Conservation (phyloP, 1,140 invertebrate species). For the Gryon sp. region DNA sequence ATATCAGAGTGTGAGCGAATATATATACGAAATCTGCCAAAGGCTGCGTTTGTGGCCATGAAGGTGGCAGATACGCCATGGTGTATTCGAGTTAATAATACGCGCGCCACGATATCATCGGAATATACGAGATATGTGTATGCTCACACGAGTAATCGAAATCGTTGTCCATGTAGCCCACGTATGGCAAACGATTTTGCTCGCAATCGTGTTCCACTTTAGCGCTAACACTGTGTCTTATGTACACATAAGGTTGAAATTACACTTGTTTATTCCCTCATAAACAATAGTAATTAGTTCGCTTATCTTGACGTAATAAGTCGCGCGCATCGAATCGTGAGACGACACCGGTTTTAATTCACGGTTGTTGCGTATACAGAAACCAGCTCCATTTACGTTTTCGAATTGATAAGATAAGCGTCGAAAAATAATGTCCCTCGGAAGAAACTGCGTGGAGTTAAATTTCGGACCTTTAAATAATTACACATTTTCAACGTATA, state of each 20-base stretch:
- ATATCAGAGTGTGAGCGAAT: not conserved
- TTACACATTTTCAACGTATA: no score
- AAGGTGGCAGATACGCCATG: conserved; percentile 30
- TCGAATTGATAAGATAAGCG: not conserved
- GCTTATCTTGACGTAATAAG: conserved; percentile 27
- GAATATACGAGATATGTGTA: conserved; percentile 20
- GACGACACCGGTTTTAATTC: conserved; percentile 23
- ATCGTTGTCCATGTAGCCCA: conserved; percentile 17
- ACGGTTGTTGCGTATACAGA: no score
- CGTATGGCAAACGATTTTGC: conserved; percentile 14
- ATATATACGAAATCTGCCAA: conserved; percentile 31
- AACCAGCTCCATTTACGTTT: not conserved
- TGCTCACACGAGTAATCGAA: conserved; percentile 4
- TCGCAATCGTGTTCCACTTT: not conserved
- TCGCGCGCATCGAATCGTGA: conserved; percentile 7
- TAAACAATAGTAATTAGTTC: conserved; percentile 37
- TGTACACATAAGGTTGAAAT: conserved; percentile 30
- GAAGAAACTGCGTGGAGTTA: not conserved
- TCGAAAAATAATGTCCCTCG: not conserved
- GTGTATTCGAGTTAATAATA: conserved; percentile 43
- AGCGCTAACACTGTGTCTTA: conserved; percentile 28
- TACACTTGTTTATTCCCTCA: conserved; percentile 9
- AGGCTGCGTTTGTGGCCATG: conserved; percentile 19
- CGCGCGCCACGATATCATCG: conserved; percentile 36
- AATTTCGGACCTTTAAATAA: not conserved